These are phyloP conservation scores for Vesta saturnalis DNA, from an alignment of 2,888 invertebrate species.

Conservation along the genomic window DNA sequence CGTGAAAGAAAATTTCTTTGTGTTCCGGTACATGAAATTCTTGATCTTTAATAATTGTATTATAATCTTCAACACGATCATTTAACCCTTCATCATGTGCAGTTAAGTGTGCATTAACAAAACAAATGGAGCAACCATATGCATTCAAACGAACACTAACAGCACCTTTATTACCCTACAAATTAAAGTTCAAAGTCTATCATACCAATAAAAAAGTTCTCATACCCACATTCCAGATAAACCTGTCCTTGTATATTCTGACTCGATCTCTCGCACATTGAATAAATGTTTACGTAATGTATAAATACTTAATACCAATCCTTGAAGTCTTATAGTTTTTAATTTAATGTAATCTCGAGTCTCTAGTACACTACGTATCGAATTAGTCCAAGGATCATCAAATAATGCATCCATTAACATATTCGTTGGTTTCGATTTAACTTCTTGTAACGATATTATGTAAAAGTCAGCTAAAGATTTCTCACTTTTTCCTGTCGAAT, in stretches of 20 bases:
- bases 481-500: slow-evolving; percentile 69
- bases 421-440: slow-evolving; percentile 88
- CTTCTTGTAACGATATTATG: slow-evolving; percentile 88
- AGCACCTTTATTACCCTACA: slow-evolving; percentile 95
- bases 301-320: slow-evolving; percentile 82
- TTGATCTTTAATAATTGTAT: slow-evolving; percentile 85
- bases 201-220: slow-evolving; percentile 26
- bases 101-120: slow-evolving; percentile 90
- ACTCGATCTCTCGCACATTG: slow-evolving; percentile 86
- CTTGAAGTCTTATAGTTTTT: slow-evolving; percentile 85
- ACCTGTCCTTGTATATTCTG: slow-evolving; percentile 89
- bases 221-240: slow-evolving; percentile 93
- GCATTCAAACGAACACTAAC: slow-evolving; percentile 87
- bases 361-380: slow-evolving; percentile 75
- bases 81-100: slow-evolving; percentile 87
- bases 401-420: slow-evolving; percentile 83
- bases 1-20: slow-evolving; percentile 88
- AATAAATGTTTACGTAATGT: slow-evolving; percentile 80
- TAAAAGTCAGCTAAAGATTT: slow-evolving; percentile 82
- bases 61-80: slow-evolving; percentile 89
- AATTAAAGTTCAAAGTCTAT: slow-evolving; percentile 40
- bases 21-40: slow-evolving; percentile 81
- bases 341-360: slow-evolving; percentile 78
- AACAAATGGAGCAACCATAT: slow-evolving; percentile 87
- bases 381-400: slow-evolving; percentile 86